phyloP scores from a whole-genome alignment of 2,888 invertebrate genomes.

The Philopedon plagiatum region DNA sequence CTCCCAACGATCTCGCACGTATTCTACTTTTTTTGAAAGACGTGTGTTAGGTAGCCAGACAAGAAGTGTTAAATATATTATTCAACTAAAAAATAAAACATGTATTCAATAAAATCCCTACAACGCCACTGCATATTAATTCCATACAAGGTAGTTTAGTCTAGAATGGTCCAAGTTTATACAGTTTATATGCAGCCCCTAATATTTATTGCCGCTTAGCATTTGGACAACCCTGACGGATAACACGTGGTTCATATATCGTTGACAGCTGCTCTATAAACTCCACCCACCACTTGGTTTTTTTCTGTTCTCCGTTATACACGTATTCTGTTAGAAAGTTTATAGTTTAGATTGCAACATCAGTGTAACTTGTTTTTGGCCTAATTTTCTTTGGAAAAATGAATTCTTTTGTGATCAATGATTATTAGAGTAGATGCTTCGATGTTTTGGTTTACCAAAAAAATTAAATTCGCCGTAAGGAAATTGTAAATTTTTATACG shows the following conservation, averaged over 20 bases:
- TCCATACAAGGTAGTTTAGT: slow-evolving; percentile 41
- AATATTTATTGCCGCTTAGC: slow-evolving; percentile 34
- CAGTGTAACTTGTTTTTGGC: background rate
- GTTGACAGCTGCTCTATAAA: slow-evolving; percentile 61
- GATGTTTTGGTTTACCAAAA: too few relatives aligned
- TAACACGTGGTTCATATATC: slow-evolving; percentile 63
- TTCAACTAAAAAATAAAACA: background rate
- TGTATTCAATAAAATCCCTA: background rate
- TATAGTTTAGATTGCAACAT: slow-evolving; percentile 21
- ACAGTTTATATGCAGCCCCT: slow-evolving; percentile 33
- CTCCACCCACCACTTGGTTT: slow-evolving; percentile 59
- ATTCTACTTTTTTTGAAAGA: too few relatives aligned
- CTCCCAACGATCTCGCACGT: too few relatives aligned
- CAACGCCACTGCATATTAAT: slow-evolving; percentile 28
- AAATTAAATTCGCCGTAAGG: too few relatives aligned
- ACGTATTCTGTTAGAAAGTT: background rate
- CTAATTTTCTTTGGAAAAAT: background rate
- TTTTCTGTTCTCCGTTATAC: slow-evolving; percentile 51
- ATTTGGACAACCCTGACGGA: slow-evolving; percentile 61
- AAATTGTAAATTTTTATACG: too few relatives aligned
- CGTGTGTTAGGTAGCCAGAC: too few relatives aligned
- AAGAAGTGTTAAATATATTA: too few relatives aligned
- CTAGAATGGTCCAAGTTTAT: slow-evolving; percentile 36
- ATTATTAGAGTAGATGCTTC: too few relatives aligned
- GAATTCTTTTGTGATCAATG: too few relatives aligned